Base-by-base conservation (phyloP, 1,140 invertebrate genomes). In the Trichonephila clavata region DNA sequence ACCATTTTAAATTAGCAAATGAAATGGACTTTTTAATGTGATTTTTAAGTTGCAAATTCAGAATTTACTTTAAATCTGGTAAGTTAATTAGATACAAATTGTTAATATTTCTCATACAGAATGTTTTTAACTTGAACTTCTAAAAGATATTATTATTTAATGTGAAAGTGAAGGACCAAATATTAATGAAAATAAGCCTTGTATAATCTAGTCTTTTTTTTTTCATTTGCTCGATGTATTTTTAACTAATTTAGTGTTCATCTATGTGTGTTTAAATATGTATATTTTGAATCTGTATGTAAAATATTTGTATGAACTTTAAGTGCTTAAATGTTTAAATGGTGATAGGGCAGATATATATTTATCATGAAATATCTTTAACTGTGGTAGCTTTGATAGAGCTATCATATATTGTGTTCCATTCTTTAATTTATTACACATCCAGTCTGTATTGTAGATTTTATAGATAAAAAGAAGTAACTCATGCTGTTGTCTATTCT, bases 201-300 rank as follows among this genome's bases (percentile, higher is more conserved):
- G 27, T 77, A 10, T 77, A 77, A 39, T 18, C 71, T 77, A 77
- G 71, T 32, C 14, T 39, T 32, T 63, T 63, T 61, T 32, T 18
- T 6, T 77, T 27, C 65, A 39, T 77, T 32, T 39, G 18, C 18
- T 77, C 27, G 27, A 39, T 77, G 71, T 32, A 77, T 77, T 77
- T 77, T 77, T 16, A 77, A 77, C 71, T 68, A 24, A 77, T 77
- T 32, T 32, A 18, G 24, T 77, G 18, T 27, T 77, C 24, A 32
- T 77, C 71, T 77, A 18, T 32, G 18, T 39, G 18, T 77, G 27
- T 77, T 77, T 32, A 77, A 77, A n/a, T 4, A 32, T 77, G 71
- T 77, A 77, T 77, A 77, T 77, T 77, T 77, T 77, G 61, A 77
- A 32, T 77, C 71, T 77, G 18, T 77, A 39, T 77, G 32, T 77